A percentile compares a stretch with the other conserved stretches of the same genome.
These are phyloP conservation scores for Alectoris magna DNA, from an alignment of 2,797 vertebrate species.

Conservation along the genomic window DNA sequence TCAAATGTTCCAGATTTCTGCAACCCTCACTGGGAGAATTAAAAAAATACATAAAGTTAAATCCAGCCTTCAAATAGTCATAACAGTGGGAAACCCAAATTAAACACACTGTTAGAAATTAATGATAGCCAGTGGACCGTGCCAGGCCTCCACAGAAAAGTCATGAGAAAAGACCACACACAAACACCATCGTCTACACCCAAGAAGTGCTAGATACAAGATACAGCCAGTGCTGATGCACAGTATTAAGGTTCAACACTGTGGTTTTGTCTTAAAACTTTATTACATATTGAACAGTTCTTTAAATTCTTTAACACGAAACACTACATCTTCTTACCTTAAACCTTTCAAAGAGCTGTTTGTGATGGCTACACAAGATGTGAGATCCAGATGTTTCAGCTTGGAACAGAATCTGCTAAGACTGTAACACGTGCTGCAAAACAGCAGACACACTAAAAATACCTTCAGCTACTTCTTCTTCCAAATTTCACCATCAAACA, in stretches of 20 bases:
- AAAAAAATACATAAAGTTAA: slow-evolving; percentile 69
- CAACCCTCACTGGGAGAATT: slow-evolving; percentile 88
- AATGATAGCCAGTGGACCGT: slow-evolving; percentile 54
- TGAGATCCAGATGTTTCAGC: slow-evolving; percentile 94
- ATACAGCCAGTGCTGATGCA: background rate
- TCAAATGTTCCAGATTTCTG: slow-evolving; percentile 92
- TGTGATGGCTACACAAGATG: slow-evolving; percentile 94
- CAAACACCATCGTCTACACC: slow-evolving; percentile 12
- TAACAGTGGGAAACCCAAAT: slow-evolving; percentile 68
- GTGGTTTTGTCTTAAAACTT: background rate
- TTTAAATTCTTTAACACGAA: background rate
- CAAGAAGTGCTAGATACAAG: background rate
- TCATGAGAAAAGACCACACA: slow-evolving; percentile 26
- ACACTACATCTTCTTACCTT: slow-evolving; percentile 82
- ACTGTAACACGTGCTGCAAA: slow-evolving; percentile 91
- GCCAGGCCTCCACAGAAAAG: slow-evolving; percentile 35
- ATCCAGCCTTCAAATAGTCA: slow-evolving; percentile 50
- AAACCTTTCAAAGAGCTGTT: slow-evolving; percentile 95
- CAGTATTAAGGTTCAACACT: background rate
- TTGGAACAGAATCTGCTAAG: slow-evolving; percentile 97
- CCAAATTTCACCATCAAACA: background rate
- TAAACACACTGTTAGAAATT: slow-evolving; percentile 71
- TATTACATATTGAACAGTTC: slow-evolving; percentile 21
- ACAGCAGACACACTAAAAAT: slow-evolving; percentile 72
- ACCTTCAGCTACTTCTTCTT: slow-evolving; percentile 66